phyloP scores from a whole-genome alignment of 2,797 vertebrate species.

The Onychomys leucogaster region DNA sequence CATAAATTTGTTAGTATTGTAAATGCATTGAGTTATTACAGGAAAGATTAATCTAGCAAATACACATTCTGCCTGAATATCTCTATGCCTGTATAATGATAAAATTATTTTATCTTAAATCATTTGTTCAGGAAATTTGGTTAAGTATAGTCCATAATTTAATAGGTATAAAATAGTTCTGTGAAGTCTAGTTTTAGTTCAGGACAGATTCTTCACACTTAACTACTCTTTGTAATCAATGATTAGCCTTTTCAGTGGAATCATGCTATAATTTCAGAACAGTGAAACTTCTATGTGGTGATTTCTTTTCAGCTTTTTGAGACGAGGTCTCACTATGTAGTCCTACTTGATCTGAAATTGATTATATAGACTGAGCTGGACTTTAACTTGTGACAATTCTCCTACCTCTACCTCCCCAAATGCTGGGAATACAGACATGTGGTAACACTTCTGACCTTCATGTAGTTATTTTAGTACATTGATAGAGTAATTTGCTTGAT shows the following conservation, averaged over 20 bases:
- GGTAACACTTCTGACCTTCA: background rate
- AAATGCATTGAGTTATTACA: background rate
- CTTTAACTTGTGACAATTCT: background rate
- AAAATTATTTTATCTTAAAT: background rate
- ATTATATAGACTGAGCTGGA: background rate
- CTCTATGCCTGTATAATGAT: constrained; percentile 33
- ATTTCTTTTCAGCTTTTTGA: background rate
- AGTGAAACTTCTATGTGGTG: background rate
- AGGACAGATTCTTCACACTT: background rate
- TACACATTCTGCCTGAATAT: background rate
- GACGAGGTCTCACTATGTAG: too few species aligned
- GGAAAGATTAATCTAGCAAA: constrained; percentile 9
- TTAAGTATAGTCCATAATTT: background rate
- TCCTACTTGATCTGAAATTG: background rate
- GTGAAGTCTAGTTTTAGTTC: background rate
- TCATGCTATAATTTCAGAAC: background rate
- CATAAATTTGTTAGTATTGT: background rate
- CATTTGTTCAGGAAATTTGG: background rate
- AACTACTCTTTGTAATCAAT: background rate
- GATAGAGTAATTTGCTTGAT: constrained; percentile 22
- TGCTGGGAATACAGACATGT: background rate
- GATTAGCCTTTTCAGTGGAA: background rate
- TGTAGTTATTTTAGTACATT: constrained; percentile 32
- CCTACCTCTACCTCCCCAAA: background rate
- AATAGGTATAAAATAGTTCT: background rate